Conservation (phyloP, 2,113 vertebrate genomes). For the Clinocottus analis region DNA sequence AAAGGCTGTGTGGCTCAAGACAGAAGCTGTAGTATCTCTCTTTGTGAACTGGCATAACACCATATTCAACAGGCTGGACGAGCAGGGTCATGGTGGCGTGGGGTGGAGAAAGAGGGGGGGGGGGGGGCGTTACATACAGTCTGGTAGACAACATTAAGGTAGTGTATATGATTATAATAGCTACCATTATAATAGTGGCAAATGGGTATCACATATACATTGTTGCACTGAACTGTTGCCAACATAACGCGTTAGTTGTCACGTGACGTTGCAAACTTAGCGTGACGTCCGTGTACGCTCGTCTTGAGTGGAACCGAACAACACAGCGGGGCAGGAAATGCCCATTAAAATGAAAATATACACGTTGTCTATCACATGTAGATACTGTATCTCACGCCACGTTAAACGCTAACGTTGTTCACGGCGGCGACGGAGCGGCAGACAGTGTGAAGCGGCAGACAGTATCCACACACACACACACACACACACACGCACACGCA, state of each 20-base stretch:
- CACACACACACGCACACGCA: too few species aligned
- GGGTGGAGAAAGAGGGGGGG: fast-evolving
- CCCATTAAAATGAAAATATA: not conserved
- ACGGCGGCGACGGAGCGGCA: not conserved
- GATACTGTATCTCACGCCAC: not conserved
- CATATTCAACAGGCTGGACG: constrained; percentile 64
- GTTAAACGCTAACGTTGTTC: not conserved
- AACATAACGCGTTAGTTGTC: not conserved
- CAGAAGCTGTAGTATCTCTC: constrained; percentile 30
- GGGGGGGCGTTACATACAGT: not conserved
- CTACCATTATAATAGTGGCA: not conserved
- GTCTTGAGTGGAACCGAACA: not conserved
- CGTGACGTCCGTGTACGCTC: not conserved
- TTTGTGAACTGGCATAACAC: constrained; percentile 24
- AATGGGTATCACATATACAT: not conserved
- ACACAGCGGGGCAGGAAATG: constrained; percentile 4
- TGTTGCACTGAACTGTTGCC: not conserved
- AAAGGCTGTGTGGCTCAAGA: constrained; percentile 16
- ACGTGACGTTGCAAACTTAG: not conserved
- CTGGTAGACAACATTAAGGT: not conserved
- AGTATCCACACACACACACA: too few species aligned
- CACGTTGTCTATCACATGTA: not conserved
- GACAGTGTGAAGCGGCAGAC: not conserved
- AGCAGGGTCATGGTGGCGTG: constrained; percentile 4
- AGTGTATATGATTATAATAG: not conserved